Evolutionary conservation across 2,113 vertebrate genomes (phyloP).

Genomic region (Sebastes schlegelii): DNA sequence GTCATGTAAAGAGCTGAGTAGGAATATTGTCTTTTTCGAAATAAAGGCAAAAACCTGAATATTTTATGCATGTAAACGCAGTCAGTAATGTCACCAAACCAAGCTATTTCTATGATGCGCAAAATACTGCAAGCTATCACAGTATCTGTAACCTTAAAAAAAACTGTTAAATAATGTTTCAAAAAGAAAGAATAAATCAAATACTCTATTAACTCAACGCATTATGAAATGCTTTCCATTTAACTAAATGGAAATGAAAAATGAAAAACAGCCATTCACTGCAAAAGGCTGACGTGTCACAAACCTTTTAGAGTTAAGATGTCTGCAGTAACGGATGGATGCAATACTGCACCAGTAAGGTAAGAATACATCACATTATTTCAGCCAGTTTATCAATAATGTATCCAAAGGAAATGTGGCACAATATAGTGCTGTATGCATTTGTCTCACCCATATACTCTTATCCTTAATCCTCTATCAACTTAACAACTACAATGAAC

Average conservation of each 20-base stretch:
- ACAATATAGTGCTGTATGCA: not conserved
- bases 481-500: slow-evolving; percentile 2
- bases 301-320: not conserved
- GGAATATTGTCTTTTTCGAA: too few relatives aligned
- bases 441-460: not conserved
- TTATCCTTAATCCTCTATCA: not conserved
- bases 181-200: not conserved
- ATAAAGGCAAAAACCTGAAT: too few relatives aligned
- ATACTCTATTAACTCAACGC: not conserved
- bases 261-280: not conserved
- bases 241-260: not conserved
- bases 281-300: not conserved
- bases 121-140: not conserved
- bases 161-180: not conserved
- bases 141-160: not conserved
- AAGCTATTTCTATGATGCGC: too few relatives aligned
- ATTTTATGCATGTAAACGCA: too few relatives aligned
- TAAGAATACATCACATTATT: not conserved
- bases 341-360: not conserved
- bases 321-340: slow-evolving; percentile 14
- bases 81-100: too few relatives aligned
- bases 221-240: not conserved
- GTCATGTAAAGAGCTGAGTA: too few relatives aligned
- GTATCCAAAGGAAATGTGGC: too few relatives aligned
- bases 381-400: not conserved